Base-by-base conservation (phyloP, 2,888 invertebrate species). In the Tuberolachnus salignus region DNA sequence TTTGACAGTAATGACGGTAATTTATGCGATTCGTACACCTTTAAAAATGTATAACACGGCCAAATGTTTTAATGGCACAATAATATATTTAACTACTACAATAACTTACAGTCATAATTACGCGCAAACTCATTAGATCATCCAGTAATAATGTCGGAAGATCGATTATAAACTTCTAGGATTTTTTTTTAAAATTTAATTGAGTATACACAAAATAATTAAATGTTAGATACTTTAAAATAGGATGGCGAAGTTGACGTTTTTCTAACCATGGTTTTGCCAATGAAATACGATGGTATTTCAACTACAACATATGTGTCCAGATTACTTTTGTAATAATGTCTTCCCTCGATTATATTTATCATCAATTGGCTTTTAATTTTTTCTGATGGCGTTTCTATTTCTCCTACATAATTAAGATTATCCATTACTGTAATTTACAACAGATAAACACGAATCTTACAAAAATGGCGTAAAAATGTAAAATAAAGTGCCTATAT, bases 301-400 rank as follows among this genome's bases (percentile, higher is more conserved):
- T 78, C 78, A 1, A 78, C 78, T 42, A 11, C 4, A 16, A 61
- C 78, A 23, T 69, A 78, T 6, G 78, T 78, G 16, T 78, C 21
- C 1, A 78, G 13, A 13, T 78, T 59, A 23, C 42, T 69, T 78
- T 78, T 78, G 42, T 49, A 66, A 26, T 69, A 78, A 42, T 78
- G n/a, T 57, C 14, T 59, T 13, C 78, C 78, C 59, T 78, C 78
- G 1, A 67, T 66, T 59, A 78, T 21, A 34, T 78, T 78, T 21
- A 78, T 21, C 67, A 78, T 42, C 21, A 78, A 49, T 78, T 78
- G 66, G 8, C 69, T 51, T 16, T 78, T 78, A n/a, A 69, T 69
- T 46, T 59, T 46, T 69, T 78, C 59, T 21, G n/a, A 0, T 6
- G 55, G 46, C 21, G n/a, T 10, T n/a, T 34, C 34, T 9, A 59